Percentiles rank a stretch among this genome's conserved stretches.
Evolutionary conservation across 2,113 vertebrate species (phyloP).

Genomic region (Salvator merianae): DNA sequence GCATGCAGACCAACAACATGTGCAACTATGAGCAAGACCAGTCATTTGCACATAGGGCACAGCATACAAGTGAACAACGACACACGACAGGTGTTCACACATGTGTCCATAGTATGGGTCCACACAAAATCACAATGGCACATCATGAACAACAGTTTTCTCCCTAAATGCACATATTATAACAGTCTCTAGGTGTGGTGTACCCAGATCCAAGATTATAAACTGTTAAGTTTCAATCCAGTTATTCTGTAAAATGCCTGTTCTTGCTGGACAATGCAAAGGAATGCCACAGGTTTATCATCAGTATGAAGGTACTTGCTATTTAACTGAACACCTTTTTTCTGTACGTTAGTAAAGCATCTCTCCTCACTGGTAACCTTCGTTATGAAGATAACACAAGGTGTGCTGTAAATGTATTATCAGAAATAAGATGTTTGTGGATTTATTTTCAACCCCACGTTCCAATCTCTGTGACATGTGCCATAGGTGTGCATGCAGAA

Average conservation of each 20-base stretch:
- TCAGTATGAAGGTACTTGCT: too few relatives aligned
- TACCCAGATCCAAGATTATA: not conserved
- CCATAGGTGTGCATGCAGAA: too few relatives aligned
- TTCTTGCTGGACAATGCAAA: not conserved
- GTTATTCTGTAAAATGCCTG: not conserved
- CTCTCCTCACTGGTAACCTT: not conserved
- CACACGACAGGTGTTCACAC: not conserved
- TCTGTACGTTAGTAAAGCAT: not conserved
- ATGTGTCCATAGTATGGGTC: not conserved
- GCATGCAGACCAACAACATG: not conserved
- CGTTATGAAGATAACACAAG: not conserved
- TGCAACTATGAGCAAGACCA: not conserved
- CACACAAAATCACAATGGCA: not conserved
- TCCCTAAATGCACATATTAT: not conserved
- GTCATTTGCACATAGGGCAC: not conserved
- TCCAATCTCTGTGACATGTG: not conserved
- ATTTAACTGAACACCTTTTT: not conserved
- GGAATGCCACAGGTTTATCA: too few relatives aligned
- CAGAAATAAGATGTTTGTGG: not conserved
- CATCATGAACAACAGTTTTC: not conserved
- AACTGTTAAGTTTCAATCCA: not conserved
- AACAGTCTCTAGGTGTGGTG: not conserved
- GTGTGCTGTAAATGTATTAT: not conserved
- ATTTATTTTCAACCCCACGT: not conserved
- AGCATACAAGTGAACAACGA: not conserved